A percentile compares a stretch with the other conserved stretches of the same genome.
phyloP scores from a whole-genome alignment of 1,140 invertebrate genomes.

The Phocides pigmalion region DNA sequence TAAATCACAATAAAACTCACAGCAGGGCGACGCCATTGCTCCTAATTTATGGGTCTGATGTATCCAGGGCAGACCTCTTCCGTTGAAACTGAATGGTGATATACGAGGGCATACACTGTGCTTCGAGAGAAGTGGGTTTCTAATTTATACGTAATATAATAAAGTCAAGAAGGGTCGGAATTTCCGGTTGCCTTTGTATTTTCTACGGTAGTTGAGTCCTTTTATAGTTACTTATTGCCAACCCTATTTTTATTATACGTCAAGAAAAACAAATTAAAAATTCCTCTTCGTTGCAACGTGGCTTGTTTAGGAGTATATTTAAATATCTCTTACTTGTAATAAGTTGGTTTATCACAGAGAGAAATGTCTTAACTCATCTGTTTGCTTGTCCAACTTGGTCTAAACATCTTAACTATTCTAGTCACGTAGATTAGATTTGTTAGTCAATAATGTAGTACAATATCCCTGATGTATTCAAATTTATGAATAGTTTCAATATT shows the following conservation, averaged over 20 bases:
- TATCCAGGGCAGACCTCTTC: conserved; percentile 38
- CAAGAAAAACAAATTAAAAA: background rate
- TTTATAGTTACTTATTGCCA: background rate
- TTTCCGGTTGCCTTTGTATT: conserved; percentile 1
- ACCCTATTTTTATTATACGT: background rate
- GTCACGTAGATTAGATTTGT: background rate
- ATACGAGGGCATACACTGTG: conserved; percentile 17
- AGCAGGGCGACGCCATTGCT: conserved; percentile 60
- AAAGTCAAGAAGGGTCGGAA: conserved; percentile 12
- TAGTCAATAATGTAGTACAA: background rate
- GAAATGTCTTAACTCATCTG: conserved; percentile 6
- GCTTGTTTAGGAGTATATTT: background rate
- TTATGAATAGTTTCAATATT: too few relatives aligned
- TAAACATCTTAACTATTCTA: background rate
- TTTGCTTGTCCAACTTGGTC: background rate
- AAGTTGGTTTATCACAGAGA: background rate
- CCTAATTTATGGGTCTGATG: conserved; percentile 63
- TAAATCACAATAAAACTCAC: conserved; percentile 75
- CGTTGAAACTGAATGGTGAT: conserved; percentile 29
- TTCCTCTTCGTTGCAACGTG: background rate
- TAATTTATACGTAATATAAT: conserved; percentile 16
- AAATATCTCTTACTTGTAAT: background rate
- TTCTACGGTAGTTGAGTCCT: background rate
- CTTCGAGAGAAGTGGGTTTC: conserved; percentile 15
- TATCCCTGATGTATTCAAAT: too few relatives aligned